These are phyloP conservation scores for Galeopterus variegatus DNA, from an alignment of 2,113 vertebrate genomes.

Conservation along the genomic window DNA sequence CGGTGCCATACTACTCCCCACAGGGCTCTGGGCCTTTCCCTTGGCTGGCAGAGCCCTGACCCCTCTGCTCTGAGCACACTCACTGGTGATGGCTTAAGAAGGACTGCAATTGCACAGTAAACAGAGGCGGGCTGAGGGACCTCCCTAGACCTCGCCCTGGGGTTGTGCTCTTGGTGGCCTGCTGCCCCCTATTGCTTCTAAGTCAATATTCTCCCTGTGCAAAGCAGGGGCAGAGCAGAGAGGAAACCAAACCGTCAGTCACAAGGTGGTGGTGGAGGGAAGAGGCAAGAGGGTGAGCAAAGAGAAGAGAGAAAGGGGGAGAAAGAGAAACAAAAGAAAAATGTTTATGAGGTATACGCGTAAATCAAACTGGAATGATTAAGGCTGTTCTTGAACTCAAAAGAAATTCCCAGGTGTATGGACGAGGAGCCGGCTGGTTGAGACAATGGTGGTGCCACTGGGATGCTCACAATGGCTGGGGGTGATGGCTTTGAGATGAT, in stretches of 20 bases:
- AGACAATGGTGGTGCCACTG: slow-evolving; percentile 87
- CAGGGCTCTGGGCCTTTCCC: slow-evolving; percentile 47
- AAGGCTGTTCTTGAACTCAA: slow-evolving; percentile 96
- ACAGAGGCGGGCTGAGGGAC: slow-evolving; percentile 89
- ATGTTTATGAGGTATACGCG: slow-evolving; percentile 95
- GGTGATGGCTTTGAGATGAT: slow-evolving; percentile 91
- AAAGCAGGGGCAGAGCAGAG: slow-evolving; percentile 91
- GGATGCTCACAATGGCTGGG: slow-evolving; percentile 89
- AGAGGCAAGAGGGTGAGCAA: slow-evolving; percentile 85
- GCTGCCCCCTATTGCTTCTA: slow-evolving; percentile 99
- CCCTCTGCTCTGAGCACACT: slow-evolving; percentile 83
- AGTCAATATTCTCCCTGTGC: slow-evolving; percentile 88
- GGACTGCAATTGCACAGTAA: slow-evolving; percentile 92
- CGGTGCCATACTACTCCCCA: background rate
- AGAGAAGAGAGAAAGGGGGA: slow-evolving; percentile 86
- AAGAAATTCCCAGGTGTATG: slow-evolving; percentile 87
- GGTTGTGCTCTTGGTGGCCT: slow-evolving; percentile 97
- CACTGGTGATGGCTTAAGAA: slow-evolving; percentile 91
- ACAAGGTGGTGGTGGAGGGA: slow-evolving; percentile 71
- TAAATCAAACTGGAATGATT: slow-evolving; percentile 94
- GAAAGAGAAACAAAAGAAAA: slow-evolving; percentile 85
- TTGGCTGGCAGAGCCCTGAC: slow-evolving; percentile 63
- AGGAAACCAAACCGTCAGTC: slow-evolving; percentile 88
- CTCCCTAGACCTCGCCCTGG: slow-evolving; percentile 90
- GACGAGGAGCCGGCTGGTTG: slow-evolving; percentile 79